Percentiles rank a stretch among this genome's conserved stretches.
Conservation (phyloP, 1,140 invertebrate species). For the Drosophila arizonae region DNA sequence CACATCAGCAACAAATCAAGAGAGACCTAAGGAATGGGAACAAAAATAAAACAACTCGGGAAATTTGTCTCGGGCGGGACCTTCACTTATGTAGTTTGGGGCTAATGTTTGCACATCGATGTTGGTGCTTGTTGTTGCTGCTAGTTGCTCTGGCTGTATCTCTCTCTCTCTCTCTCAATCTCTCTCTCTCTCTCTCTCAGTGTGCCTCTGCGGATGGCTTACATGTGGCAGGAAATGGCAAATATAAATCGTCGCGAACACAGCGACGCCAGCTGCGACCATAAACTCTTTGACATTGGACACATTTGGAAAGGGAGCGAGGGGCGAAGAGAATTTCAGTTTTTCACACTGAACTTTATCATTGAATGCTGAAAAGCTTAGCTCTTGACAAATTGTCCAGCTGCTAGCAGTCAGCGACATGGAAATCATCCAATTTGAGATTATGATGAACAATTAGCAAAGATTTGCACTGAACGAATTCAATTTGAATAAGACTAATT, state of each 20-base stretch:
- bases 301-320: constrained; percentile 3
- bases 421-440: constrained; percentile 15
- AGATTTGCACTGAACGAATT: constrained; percentile 2
- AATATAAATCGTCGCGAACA: constrained; percentile 46
- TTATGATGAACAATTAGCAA: constrained; percentile 38
- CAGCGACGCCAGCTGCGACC: constrained; percentile 31
- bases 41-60: constrained; percentile 37
- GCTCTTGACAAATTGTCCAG: constrained; percentile 25
- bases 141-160: too few relatives aligned
- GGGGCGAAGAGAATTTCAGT: background rate
- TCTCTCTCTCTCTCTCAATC: too few relatives aligned
- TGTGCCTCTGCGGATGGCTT: constrained; percentile 19
- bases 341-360: constrained; percentile 22
- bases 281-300: constrained; percentile 41
- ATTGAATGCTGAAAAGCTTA: constrained; percentile 19
- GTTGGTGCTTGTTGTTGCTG: constrained; percentile 9
- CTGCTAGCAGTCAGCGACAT: background rate
- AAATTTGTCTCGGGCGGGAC: constrained; percentile 24
- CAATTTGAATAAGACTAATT: too few relatives aligned
- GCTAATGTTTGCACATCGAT: constrained; percentile 48
- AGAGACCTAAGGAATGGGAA: background rate
- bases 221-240: constrained; percentile 52
- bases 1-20: constrained; percentile 74
- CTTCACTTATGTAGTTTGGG: constrained; percentile 44
- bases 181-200: too few relatives aligned